Percentiles rank a stretch among this genome's conserved stretches.
Evolutionary conservation across 2,113 vertebrate species (phyloP).

Genomic region (Varanus komodoensis): DNA sequence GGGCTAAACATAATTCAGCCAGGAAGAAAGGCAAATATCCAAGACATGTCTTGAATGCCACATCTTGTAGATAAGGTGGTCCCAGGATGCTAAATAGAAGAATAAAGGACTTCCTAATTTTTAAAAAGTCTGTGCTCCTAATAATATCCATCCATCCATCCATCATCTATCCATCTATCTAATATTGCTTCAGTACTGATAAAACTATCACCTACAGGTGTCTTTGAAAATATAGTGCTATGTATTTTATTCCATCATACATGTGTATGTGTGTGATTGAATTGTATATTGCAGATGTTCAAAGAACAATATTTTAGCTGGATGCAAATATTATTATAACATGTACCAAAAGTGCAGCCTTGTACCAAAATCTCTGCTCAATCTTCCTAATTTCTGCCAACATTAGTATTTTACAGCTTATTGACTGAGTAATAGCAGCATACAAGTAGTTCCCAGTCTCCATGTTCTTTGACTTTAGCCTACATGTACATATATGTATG

Average conservation of each 20-base stretch:
- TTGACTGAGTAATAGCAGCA: fast-evolving
- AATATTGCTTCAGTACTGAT: neutral
- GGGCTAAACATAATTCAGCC: neutral
- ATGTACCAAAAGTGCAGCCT: constrained; percentile 43
- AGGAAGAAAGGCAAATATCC: fast-evolving
- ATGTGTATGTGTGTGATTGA: neutral
- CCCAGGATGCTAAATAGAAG: neutral
- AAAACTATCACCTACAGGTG: fast-evolving
- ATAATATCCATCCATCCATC: fast-evolving
- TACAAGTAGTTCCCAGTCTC: constrained; percentile 15
- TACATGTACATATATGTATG: neutral
- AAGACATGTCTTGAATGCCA: neutral
- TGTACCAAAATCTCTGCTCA: neutral
- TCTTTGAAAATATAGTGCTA: neutral
- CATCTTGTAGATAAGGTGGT: neutral
- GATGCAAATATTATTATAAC: neutral
- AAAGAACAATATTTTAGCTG: neutral
- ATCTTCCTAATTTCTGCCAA: neutral
- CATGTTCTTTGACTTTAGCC: constrained; percentile 22
- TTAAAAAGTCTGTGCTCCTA: neutral
- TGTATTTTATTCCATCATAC: neutral
- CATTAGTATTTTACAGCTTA: constrained; percentile 5
- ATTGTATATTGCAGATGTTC: neutral
- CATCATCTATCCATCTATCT: neutral
- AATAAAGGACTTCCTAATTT: neutral